Evolutionary conservation across 2,888 invertebrate genomes (phyloP), one percentile per base, ranked within the genome.

Genomic region (Carpatolechia fugitivella): DNA sequence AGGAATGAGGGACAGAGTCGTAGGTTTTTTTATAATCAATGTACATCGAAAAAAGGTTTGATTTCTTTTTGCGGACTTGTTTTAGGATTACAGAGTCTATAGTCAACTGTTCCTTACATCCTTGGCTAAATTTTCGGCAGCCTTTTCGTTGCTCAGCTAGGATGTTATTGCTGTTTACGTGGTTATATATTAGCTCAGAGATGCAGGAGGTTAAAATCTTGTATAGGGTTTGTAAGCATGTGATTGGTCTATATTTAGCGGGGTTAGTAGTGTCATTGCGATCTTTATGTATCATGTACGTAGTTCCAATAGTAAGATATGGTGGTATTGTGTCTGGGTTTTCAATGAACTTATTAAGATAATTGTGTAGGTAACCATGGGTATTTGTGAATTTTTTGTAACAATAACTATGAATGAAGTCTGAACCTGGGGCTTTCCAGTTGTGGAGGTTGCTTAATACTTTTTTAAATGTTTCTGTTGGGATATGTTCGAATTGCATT

Each of bases 351-450:
- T 52, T 11, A 35, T 58, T 56, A 16, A 55, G 14, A 20, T 24
- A 24, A 24, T 55, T 49, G 29, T 50, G 35, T 4, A 57, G n/a
- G 33, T 47, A 41, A 13, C 24, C 1, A 10, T 51, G 51, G 13
- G 29, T 29, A 38, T 14, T 8, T 8, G 36, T 38, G 8, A 38
- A 24, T 24, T 38, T 36, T 29, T 40, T 38, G 29, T 51, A 51
- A 14, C 59, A 65, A n/a, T 56, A 65, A 29, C 57, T 61, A 18
- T 62, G 64, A 8, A 64, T 56, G 30, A 11, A 7, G 14, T 41
- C 41, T 41, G 52, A 41, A 14, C 52, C 40, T 0, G 41, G 52
- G 7, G 52, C 24, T 55, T 63, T 60, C 61, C 62, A 62, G 13
- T 61, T 62, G 18, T 62, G 61, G 20, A 55, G 18, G 1, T 54